A percentile compares a stretch with the other conserved stretches of the same genome.
Evolutionary conservation across 2,797 vertebrate genomes (phyloP).

Genomic region (Apodemus agrarius): DNA sequence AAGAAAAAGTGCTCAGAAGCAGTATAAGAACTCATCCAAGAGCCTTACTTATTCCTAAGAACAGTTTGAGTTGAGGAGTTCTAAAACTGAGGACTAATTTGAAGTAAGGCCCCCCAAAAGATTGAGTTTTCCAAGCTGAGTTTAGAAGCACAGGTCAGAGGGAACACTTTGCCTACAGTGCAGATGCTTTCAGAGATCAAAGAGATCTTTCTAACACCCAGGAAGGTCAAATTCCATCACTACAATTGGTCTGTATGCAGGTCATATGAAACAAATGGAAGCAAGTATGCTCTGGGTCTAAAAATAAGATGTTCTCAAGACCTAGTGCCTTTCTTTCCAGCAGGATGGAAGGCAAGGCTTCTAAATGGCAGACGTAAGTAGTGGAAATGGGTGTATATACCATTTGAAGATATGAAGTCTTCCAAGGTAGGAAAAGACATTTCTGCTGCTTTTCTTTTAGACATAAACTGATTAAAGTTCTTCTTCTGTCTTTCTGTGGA

Average conservation of each 20-base stretch:
- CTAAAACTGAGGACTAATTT: constrained; percentile 26
- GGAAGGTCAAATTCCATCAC: constrained; percentile 18
- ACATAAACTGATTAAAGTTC: background rate
- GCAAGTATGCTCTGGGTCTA: background rate
- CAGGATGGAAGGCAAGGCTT: background rate
- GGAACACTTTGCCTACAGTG: background rate
- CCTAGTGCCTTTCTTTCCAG: background rate
- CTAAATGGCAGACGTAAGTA: background rate
- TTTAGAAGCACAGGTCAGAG: constrained; percentile 20
- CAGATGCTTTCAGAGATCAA: background rate
- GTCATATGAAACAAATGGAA: constrained; percentile 36
- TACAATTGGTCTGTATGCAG: background rate
- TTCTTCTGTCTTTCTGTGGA: constrained; percentile 2
- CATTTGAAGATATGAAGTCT: background rate
- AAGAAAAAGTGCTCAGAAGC: constrained; percentile 57
- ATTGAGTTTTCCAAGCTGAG: background rate
- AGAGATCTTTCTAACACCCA: background rate
- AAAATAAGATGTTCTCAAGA: constrained; percentile 60
- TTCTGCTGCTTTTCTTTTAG: background rate
- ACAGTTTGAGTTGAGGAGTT: background rate
- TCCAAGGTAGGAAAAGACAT: background rate
- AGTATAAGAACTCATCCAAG: constrained; percentile 27
- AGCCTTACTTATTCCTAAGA: background rate
- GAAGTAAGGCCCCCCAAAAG: constrained; percentile 27
- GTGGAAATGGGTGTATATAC: background rate